phyloP scores from a whole-genome alignment of 2,113 vertebrate genomes.

The Zosterops japonicus region DNA sequence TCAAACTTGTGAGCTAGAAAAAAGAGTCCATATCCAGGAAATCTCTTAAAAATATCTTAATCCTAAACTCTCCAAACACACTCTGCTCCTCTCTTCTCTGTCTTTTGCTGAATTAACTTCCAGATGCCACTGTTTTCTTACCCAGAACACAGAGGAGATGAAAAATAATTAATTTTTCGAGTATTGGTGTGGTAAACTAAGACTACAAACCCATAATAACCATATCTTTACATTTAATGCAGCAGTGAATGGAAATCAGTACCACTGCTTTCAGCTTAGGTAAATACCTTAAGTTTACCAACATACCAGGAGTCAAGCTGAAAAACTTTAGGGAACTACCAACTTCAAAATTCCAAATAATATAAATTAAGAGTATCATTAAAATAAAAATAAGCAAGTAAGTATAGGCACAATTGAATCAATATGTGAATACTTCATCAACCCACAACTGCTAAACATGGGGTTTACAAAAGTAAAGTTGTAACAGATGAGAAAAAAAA shows the following conservation, averaged over 20 bases:
- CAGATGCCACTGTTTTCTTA: background rate
- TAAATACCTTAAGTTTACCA: background rate
- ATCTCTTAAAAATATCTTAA: background rate
- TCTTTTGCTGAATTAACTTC: background rate
- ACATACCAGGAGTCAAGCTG: background rate
- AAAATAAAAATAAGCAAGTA: background rate
- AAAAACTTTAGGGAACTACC: background rate
- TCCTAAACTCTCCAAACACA: background rate
- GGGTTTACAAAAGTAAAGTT: background rate
- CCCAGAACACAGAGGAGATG: background rate
- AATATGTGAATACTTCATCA: background rate
- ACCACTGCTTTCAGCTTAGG: background rate
- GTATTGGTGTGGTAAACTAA: background rate
- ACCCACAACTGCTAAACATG: background rate
- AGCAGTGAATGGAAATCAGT: background rate
- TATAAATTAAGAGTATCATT: background rate
- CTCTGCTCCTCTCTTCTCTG: background rate
- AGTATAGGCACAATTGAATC: background rate
- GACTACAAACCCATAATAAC: background rate
- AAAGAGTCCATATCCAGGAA: background rate
- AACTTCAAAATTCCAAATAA: background rate
- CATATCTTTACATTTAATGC: background rate
- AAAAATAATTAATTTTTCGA: background rate
- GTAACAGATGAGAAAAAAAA: background rate
- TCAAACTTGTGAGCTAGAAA: background rate